Conservation (phyloP, 2,113 vertebrate species). For the Alaudala cheleensis region DNA sequence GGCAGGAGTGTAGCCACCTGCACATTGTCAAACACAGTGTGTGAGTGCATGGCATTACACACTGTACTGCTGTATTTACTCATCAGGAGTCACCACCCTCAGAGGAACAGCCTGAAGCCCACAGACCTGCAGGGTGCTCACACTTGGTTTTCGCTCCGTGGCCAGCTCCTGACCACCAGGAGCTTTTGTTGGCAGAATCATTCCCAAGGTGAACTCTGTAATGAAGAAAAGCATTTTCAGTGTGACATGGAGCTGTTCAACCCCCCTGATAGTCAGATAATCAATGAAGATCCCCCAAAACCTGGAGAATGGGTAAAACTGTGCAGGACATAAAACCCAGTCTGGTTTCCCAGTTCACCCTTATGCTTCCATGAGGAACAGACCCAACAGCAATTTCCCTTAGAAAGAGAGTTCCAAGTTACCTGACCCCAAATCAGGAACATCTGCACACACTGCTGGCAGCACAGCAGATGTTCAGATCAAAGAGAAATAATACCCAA, state of each 20-base stretch:
- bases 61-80: neutral
- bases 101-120: neutral
- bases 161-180: conserved; percentile 5
- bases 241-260: neutral
- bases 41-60: accelerated
- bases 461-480: neutral
- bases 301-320: neutral
- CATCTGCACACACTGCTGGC: neutral
- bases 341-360: neutral
- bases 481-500: neutral
- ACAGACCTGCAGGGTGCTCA: neutral
- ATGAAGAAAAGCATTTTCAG: neutral
- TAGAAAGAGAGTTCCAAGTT: neutral
- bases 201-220: conserved; percentile 72
- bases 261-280: neutral
- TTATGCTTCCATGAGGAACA: accelerated
- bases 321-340: neutral
- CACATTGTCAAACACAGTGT: neutral
- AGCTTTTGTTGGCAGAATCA: conserved; percentile 74
- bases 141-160: conserved; percentile 4
- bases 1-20: neutral
- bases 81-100: neutral
- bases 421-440: neutral
- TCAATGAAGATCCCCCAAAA: neutral
- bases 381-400: neutral